These are phyloP conservation scores for Cyrtodaria siliqua DNA, from an alignment of 2,888 invertebrate genomes.

Conservation along the genomic window DNA sequence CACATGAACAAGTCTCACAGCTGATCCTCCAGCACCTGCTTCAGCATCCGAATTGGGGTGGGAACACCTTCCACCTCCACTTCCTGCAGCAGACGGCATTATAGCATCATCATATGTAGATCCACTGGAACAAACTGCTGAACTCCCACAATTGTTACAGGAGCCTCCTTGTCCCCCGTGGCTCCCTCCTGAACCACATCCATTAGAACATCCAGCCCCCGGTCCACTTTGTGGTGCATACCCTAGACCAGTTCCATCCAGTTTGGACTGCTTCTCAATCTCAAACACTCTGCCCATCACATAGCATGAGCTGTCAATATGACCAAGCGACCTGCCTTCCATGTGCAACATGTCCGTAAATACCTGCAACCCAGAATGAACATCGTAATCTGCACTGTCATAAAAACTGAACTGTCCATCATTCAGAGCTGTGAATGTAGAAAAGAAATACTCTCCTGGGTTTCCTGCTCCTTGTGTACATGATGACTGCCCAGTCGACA, in stretches of 20 bases:
- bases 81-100: constrained; percentile 67
- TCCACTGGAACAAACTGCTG: background rate
- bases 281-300: constrained; percentile 59
- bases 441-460: constrained; percentile 58
- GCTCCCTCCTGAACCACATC: constrained; percentile 68
- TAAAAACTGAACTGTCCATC: constrained; percentile 53
- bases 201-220: constrained; percentile 58
- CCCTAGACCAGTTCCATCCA: constrained; percentile 62
- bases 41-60: constrained; percentile 57
- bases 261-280: constrained; percentile 61
- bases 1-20: constrained; percentile 53
- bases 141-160: constrained; percentile 42
- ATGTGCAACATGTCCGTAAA: constrained; percentile 56
- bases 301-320: constrained; percentile 39
- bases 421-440: constrained; percentile 62
- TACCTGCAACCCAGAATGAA: constrained; percentile 36
- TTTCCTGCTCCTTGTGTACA: constrained; percentile 31
- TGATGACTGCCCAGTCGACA: constrained; percentile 57
- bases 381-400: constrained; percentile 39
- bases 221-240: constrained; percentile 57
- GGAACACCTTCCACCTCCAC: constrained; percentile 72
- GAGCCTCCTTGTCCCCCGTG: constrained; percentile 72
- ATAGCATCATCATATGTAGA: constrained; percentile 15
- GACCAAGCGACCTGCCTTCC: constrained; percentile 55
- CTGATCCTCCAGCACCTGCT: constrained; percentile 67